Evolutionary conservation across 2,113 vertebrate species (phyloP), one percentile per base, ranked within the genome.

Genomic region (Arenaria interpres): DNA sequence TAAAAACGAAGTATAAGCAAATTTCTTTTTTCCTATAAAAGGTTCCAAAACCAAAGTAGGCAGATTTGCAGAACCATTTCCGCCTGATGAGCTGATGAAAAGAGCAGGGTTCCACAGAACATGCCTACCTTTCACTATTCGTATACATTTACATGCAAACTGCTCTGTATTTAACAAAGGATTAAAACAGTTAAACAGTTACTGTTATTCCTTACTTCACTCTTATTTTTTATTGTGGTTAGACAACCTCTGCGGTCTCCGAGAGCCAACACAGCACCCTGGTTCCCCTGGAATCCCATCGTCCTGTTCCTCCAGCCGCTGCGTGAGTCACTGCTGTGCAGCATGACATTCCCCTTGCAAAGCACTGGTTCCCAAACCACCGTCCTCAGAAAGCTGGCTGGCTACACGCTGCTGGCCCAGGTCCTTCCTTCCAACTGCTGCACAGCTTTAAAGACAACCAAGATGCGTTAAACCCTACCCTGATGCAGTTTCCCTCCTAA

Each of bases 1-100:
- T 83, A 91, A 93, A 88, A 87, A 88, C 0, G 0, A 92, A 91
- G 46, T n/a, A 82, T 35, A 96, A 79, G 68, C 17, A 81, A 91
- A 73, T 93, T 76, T 93, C 24, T 91, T 76, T 82, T 74, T 89
- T 96, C 89, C 81, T 68, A 50, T 21, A 62, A 50, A 85, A 59
- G 56, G 41, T 79, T 97, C 94, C 81, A 97, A 97, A 97, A 51
- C 69, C 78, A 79, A 88, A 93, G 67, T 4, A 80, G 69, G 64
- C 86, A 87, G 93, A 63, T 62, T 88, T 84, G 78, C 64, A 82
- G 59, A 81, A 63, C 72, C 57, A 46, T 71, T 96, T 46, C 90
- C 2, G 6, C 53, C 90, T 33, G 51, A 64, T 4, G 8, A 76
- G 45, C 62, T 6, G 3, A 68, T 7, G 69, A 43, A 81, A 83